A percentile compares a stretch with the other conserved stretches of the same genome.
Conservation (phyloP, 1,140 invertebrate species). For the Apis florea region DNA sequence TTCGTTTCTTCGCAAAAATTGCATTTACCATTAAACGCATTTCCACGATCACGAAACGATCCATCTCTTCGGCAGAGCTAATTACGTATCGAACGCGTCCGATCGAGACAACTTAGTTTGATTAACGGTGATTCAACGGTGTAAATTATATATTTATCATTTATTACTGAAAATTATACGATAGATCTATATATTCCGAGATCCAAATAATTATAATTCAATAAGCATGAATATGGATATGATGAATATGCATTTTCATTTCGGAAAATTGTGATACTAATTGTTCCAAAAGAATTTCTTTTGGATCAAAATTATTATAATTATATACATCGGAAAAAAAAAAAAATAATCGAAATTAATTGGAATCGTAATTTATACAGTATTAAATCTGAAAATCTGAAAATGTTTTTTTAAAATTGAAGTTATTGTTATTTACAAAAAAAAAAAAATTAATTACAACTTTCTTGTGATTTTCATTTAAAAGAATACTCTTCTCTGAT, state of each 20-base stretch:
- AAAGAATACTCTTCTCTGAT: too few relatives aligned
- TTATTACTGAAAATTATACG: background rate
- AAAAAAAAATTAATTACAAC: too few relatives aligned
- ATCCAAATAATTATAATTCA: background rate
- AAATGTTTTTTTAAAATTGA: too few relatives aligned
- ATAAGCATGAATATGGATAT: background rate
- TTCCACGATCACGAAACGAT: background rate
- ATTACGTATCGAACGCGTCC: slow-evolving; percentile 9
- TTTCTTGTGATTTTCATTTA: too few relatives aligned
- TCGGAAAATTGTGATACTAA: too few relatives aligned
- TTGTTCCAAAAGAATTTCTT: too few relatives aligned
- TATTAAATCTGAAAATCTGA: too few relatives aligned
- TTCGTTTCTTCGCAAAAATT: background rate
- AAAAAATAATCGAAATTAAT: too few relatives aligned
- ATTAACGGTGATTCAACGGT: background rate
- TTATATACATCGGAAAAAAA: too few relatives aligned
- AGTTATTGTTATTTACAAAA: too few relatives aligned
- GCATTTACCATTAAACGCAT: background rate
- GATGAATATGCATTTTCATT: background rate
- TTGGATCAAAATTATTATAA: too few relatives aligned
- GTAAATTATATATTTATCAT: background rate
- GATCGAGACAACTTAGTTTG: background rate
- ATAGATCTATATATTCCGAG: background rate
- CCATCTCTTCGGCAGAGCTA: slow-evolving; percentile 14
- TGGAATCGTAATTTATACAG: too few relatives aligned